These are phyloP conservation scores for Microlaimidae sp. DNA, from an alignment of 2,888 invertebrate species.

Conservation along the genomic window DNA sequence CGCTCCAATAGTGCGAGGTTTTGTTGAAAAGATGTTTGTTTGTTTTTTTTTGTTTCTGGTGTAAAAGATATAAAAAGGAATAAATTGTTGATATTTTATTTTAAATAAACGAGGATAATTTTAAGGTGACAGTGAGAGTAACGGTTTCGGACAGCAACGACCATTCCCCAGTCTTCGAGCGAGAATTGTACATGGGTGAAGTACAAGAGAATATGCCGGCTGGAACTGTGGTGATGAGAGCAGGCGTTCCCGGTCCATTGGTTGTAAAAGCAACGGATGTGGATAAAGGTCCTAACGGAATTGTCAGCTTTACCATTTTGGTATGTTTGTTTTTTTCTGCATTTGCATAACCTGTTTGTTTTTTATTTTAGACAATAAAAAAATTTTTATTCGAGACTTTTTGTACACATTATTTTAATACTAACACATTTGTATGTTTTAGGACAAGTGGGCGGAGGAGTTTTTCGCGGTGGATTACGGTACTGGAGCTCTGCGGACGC, in stretches of 20 bases:
- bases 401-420: no score
- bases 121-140: slow-evolving; percentile 16
- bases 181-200: slow-evolving; percentile 57
- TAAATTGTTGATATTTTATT: no score
- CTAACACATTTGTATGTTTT: slow-evolving; percentile 67
- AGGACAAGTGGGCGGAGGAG: slow-evolving; percentile 57
- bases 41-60: no score
- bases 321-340: no score
- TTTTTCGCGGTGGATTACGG: slow-evolving; percentile 69
- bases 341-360: no score
- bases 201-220: slow-evolving; percentile 42
- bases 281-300: slow-evolving; percentile 66
- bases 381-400: no score
- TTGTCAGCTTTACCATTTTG: slow-evolving; percentile 45
- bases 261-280: slow-evolving; percentile 64
- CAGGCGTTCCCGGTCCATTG: slow-evolving; percentile 52
- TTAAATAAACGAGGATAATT: no score
- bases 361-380: no score
- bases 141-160: slow-evolving; percentile 22
- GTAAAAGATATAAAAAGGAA: no score
- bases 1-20: no score
- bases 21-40: no score
- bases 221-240: slow-evolving; percentile 14
- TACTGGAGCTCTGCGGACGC: slow-evolving; percentile 63
- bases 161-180: slow-evolving; percentile 42